Evolutionary conservation across 2,888 invertebrate species (phyloP).

Genomic region (Parnassius apollo): DNA sequence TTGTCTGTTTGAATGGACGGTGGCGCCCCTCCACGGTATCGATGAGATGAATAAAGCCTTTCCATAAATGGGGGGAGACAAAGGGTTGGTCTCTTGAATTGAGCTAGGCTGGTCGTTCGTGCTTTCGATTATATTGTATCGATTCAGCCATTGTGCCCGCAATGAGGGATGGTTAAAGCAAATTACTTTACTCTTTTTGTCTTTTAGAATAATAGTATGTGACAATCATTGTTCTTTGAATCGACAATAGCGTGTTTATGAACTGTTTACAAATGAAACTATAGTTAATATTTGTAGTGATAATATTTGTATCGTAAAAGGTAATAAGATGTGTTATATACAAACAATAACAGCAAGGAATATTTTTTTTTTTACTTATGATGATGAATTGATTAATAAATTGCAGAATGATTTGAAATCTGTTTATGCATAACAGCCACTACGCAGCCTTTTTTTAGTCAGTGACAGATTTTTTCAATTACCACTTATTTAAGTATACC

Average conservation of each 20-base stretch:
- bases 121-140: slow-evolving; percentile 79
- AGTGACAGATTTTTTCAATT: too few relatives aligned
- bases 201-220: slow-evolving; percentile 43
- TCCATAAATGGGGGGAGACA: slow-evolving; percentile 76
- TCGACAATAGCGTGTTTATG: slow-evolving; percentile 1
- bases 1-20: slow-evolving; percentile 78
- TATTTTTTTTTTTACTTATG: too few relatives aligned
- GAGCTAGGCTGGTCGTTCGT: slow-evolving; percentile 75
- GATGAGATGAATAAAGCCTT: slow-evolving; percentile 66
- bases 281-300: slow-evolving; percentile 6
- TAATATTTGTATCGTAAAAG: too few relatives aligned
- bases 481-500: too few relatives aligned
- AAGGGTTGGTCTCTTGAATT: slow-evolving; percentile 80
- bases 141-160: slow-evolving; percentile 72
- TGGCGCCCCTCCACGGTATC: slow-evolving; percentile 78
- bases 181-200: slow-evolving; percentile 76
- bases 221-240: slow-evolving; percentile 25
- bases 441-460: too few relatives aligned
- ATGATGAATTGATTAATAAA: too few relatives aligned
- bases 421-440: too few relatives aligned
- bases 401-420: too few relatives aligned
- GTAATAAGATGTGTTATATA: too few relatives aligned
- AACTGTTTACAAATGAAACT: slow-evolving; percentile 2
- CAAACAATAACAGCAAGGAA: too few relatives aligned
- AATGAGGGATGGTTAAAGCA: slow-evolving; percentile 78